These are phyloP conservation scores for Caenorhabditis sp. DNA, from an alignment of 2,888 invertebrate species.

Conservation along the genomic window DNA sequence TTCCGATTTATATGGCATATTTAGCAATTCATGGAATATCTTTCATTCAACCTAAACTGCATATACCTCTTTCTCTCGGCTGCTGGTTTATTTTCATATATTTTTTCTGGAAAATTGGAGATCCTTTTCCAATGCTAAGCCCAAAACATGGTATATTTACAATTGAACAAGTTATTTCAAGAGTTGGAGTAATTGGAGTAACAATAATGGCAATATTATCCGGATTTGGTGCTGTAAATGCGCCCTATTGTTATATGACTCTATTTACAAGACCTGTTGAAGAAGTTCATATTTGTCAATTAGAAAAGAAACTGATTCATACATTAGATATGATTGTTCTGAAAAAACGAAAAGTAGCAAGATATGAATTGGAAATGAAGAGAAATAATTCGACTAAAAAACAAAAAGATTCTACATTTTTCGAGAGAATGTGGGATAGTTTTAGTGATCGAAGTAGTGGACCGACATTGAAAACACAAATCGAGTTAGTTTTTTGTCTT, in stretches of 20 bases:
- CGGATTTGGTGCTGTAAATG: slow-evolving; percentile 99
- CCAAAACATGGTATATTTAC: slow-evolving; percentile 92
- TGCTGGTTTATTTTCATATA: slow-evolving; percentile 91
- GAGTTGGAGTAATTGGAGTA: slow-evolving; percentile 97
- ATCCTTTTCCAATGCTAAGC: slow-evolving; percentile 95
- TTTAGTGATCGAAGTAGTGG: slow-evolving; percentile 29
- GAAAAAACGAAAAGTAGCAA: slow-evolving; percentile 79
- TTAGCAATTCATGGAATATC: slow-evolving; percentile 9
- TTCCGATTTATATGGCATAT: slow-evolving; percentile 90
- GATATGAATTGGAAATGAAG: slow-evolving; percentile 25
- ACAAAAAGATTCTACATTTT: slow-evolving; percentile 13
- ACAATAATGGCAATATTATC: slow-evolving; percentile 98
- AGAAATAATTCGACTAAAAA: slow-evolving; percentile 4
- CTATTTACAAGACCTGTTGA: slow-evolving; percentile 77
- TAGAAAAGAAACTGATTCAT: slow-evolving; percentile 77
- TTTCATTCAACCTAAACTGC: slow-evolving; percentile 73
- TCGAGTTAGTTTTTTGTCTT: slow-evolving; percentile 12
- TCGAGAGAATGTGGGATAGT: slow-evolving; percentile 26
- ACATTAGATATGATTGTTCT: slow-evolving; percentile 95
- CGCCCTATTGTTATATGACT: slow-evolving; percentile 97
- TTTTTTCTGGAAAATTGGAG: slow-evolving; percentile 98
- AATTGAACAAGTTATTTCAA: slow-evolving; percentile 85
- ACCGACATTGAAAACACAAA: slow-evolving; percentile 31
- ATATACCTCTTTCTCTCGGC: slow-evolving; percentile 82
- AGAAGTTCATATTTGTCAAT: slow-evolving; percentile 30